Conservation (phyloP, 2,888 invertebrate species). For the Apamea crenata region DNA sequence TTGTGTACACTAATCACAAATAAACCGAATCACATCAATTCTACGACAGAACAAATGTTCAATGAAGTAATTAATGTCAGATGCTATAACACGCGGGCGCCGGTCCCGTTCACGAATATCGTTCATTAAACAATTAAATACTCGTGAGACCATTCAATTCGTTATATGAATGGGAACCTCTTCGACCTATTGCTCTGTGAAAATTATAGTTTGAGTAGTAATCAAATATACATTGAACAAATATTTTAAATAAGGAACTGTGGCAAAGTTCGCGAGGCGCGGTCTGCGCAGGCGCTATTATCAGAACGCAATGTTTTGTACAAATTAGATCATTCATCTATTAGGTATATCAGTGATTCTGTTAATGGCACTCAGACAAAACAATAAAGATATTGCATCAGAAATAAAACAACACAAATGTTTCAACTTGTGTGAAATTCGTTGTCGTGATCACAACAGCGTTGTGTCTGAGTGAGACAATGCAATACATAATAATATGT, state of each 20-base stretch:
- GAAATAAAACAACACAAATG: constrained; percentile 3
- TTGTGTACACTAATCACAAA: constrained; percentile 63
- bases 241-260: constrained; percentile 15
- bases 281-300: background rate
- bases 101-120: constrained; percentile 30
- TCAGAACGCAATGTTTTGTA: constrained; percentile 13
- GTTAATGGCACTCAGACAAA: background rate
- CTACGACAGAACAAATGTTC: constrained; percentile 45
- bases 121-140: constrained; percentile 37
- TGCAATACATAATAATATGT: background rate
- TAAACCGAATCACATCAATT: constrained; percentile 57
- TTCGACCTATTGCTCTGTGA: constrained; percentile 4
- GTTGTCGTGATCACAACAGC: background rate
- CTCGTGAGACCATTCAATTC: constrained; percentile 19
- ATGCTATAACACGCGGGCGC: constrained; percentile 3
- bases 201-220: constrained; percentile 12
- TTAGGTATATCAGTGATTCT: background rate
- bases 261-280: constrained; percentile 8
- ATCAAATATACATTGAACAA: constrained; percentile 9
- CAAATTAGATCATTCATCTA: constrained; percentile 30
- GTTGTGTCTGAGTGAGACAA: background rate
- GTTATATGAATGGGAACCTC: constrained; percentile 26
- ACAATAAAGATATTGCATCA: constrained; percentile 11
- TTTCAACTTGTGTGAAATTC: background rate
- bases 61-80: constrained; percentile 50